These are phyloP conservation scores for Mus caroli DNA, from an alignment of 2,797 vertebrate species.

Conservation along the genomic window DNA sequence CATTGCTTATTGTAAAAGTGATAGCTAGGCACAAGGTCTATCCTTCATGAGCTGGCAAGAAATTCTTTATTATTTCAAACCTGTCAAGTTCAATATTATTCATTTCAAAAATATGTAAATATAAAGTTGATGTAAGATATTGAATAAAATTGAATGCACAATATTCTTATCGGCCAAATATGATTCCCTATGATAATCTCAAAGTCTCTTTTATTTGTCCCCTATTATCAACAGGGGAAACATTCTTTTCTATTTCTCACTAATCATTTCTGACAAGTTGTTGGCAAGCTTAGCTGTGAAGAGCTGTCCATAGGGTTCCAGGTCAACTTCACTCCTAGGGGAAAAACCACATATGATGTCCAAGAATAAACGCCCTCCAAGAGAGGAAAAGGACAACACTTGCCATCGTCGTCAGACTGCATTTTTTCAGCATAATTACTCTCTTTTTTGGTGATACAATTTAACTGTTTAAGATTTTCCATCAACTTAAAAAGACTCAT, in stretches of 20 bases:
- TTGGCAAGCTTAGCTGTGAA: slow-evolving; percentile 68
- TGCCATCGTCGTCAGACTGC: neutral
- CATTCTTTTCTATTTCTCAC: slow-evolving; percentile 70
- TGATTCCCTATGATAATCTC: slow-evolving; percentile 55
- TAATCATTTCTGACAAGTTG: slow-evolving; percentile 79
- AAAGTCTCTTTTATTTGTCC: slow-evolving; percentile 64
- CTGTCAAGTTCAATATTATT: slow-evolving; percentile 51
- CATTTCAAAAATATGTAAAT: slow-evolving; percentile 38
- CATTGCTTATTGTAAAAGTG: neutral
- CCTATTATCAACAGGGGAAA: slow-evolving; percentile 65
- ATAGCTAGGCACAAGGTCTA: neutral
- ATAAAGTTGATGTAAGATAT: slow-evolving; percentile 7
- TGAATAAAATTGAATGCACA: neutral
- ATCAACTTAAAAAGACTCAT: neutral
- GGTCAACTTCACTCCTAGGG: slow-evolving; percentile 58
- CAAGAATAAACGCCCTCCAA: slow-evolving; percentile 73
- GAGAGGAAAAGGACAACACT: slow-evolving; percentile 58
- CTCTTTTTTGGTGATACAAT: neutral
- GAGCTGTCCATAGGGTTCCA: slow-evolving; percentile 28
- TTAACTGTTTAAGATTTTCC: neutral
- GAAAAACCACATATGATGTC: slow-evolving; percentile 45
- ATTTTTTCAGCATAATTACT: neutral
- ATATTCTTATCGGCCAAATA: slow-evolving; percentile 7
- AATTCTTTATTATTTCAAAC: neutral
- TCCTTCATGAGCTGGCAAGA: neutral